Evolutionary conservation across 2,113 vertebrate species (phyloP).

Genomic region (Gasterosteus nipponicus): DNA sequence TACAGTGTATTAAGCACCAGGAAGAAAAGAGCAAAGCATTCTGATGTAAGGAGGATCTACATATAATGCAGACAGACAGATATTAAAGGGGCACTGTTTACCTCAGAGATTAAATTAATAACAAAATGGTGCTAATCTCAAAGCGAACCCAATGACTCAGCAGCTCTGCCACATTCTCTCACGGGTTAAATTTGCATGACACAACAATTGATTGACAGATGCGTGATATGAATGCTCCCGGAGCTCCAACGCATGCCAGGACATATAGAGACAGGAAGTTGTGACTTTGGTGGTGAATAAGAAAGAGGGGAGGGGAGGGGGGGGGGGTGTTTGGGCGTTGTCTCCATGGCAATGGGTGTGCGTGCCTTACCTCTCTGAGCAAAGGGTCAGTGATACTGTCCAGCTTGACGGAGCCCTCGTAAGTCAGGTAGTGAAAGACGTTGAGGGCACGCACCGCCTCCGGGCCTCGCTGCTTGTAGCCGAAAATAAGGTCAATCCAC

Average conservation of each 20-base stretch:
- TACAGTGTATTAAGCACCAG: not conserved
- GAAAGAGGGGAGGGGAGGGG: not conserved
- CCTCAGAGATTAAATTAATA: conserved; percentile 32
- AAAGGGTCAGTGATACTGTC: conserved; percentile 91
- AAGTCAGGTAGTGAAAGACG: conserved; percentile 96
- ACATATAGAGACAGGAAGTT: conserved; percentile 60
- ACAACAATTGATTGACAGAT: conserved; percentile 63
- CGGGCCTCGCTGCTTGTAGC: conserved; percentile 98
- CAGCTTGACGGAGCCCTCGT: conserved; percentile 93
- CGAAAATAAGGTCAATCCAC: conserved; percentile 99
- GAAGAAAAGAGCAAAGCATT: not conserved
- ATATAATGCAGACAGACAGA: conserved; percentile 20
- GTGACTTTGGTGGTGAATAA: conserved; percentile 20
- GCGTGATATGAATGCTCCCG: conserved; percentile 49
- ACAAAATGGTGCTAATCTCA: conserved; percentile 31
- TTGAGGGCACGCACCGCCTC: conserved; percentile 97
- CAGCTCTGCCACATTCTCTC: conserved; percentile 46
- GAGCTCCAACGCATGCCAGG: conserved; percentile 52
- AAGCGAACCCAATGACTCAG: conserved; percentile 59
- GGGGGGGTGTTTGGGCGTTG: not conserved
- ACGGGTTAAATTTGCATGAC: conserved; percentile 60
- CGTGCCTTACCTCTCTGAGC: conserved; percentile 89
- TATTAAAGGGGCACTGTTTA: conserved; percentile 32
- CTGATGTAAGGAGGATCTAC: conserved; percentile 3
- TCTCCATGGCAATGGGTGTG: conserved; percentile 42